Conservation (phyloP, 2,888 invertebrate species). For the Caenorhabditis sinica region DNA sequence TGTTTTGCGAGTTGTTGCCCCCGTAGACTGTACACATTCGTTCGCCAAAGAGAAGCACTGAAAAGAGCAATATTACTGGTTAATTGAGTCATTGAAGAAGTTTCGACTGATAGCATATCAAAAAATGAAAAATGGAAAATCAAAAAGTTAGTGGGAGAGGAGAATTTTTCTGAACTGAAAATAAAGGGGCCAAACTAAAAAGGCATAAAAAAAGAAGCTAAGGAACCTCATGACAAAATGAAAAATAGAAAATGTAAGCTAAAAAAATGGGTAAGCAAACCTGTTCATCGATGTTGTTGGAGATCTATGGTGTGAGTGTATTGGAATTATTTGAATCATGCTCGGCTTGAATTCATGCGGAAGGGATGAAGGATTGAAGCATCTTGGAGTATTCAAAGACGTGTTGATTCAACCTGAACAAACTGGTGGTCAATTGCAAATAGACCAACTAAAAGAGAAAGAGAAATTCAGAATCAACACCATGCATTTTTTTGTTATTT, state of each 20-base stretch:
- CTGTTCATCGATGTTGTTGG: constrained; percentile 50
- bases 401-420: constrained; percentile 70
- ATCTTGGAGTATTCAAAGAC: constrained; percentile 48
- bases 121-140: constrained; percentile 28
- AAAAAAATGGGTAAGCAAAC: constrained; percentile 57
- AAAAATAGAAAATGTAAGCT: constrained; percentile 42
- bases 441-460: constrained; percentile 32
- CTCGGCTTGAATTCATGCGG: constrained; percentile 47
- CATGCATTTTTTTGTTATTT: constrained; percentile 36
- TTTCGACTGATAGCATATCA: neutral
- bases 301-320: constrained; percentile 51
- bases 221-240: constrained; percentile 31
- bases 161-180: constrained; percentile 32
- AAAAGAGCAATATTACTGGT: constrained; percentile 39
- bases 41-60: constrained; percentile 67
- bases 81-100: neutral
- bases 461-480: constrained; percentile 13
- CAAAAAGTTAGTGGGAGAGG: constrained; percentile 50
- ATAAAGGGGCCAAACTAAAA: constrained; percentile 34
- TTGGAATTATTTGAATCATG: constrained; percentile 46
- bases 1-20: constrained; percentile 30
- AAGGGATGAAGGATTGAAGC: constrained; percentile 26
- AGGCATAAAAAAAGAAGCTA: constrained; percentile 16
- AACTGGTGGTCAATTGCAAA: constrained; percentile 51
- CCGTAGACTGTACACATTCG: constrained; percentile 59